Base-by-base conservation (phyloP, 1,140 invertebrate genomes). In the Helicoverpa armigera region DNA sequence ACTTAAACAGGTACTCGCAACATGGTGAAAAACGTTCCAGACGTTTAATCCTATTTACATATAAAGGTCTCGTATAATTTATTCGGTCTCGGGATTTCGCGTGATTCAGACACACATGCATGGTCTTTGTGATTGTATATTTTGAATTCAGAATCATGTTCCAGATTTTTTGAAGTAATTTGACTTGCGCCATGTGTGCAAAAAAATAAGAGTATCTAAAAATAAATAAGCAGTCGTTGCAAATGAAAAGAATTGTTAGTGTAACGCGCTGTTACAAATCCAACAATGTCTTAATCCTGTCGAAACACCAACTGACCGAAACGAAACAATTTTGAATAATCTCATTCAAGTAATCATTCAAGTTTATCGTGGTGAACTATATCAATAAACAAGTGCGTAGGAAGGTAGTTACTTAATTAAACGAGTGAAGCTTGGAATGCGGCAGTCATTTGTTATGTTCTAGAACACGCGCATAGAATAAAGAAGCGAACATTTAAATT, bases 401-500 rank as follows among this genome's bases (percentile, higher is more conserved):
- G 53, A 18, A 53, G 50, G 77, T 58, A 75, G 83, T 76, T 82
- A 79, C 83, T 72, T 86, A 87, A 86, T 87, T 84, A 84, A 72
- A 77, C 80, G 80, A 81, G 14, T 56, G 51, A 11, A 51, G 31
- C 14, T 53, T n/a, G 89, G 92, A 92, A 94, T 94, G 91, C 91
- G 92, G 91, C 83, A 92, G 89, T 80, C 87, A 89, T 89, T 91
- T 90, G 83, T 90, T 91, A 89, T 87, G 86, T 85, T 85, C 80
- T 84, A 86, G 85, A 85, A 81, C 79, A 75, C 91, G 88, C 85
- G 88, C 81, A 48, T 85, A 82, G 90, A 86, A 93, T 92, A 90
- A 87, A 87, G 85, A 84, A 86, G 79, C 83, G 67, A 80, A 85
- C 81, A 90, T 94, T 92, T 90, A 92, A 94, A 90, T 91, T 91